Evolutionary conservation across 2,797 vertebrate species (phyloP).

Genomic region (Syndactyla subalaris): DNA sequence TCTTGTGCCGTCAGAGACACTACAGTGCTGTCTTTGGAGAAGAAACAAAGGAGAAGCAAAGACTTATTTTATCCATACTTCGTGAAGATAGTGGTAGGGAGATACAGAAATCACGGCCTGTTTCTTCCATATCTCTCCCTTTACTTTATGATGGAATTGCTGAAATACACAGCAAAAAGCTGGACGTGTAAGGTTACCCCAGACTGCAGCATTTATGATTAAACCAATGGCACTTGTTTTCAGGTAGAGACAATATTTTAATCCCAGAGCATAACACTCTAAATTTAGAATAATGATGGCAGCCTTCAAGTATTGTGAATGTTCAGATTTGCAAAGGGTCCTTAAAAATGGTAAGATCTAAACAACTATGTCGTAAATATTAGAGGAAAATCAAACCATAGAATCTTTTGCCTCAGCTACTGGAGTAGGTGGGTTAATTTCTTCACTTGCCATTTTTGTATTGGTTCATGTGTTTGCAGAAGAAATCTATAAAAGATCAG

Average conservation of each 20-base stretch:
- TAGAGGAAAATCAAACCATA: background rate
- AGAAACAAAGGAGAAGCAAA: conserved; percentile 79
- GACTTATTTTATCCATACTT: conserved; percentile 83
- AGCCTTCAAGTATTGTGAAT: background rate
- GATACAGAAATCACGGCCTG: conserved; percentile 71
- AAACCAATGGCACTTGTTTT: background rate
- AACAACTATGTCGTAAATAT: background rate
- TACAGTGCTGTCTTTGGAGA: conserved; percentile 70
- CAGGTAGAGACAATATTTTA: background rate
- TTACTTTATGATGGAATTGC: conserved; percentile 88
- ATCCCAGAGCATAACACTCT: background rate
- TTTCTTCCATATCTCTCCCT: conserved; percentile 87
- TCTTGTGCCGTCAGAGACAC: conserved; percentile 79
- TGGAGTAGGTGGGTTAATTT: background rate
- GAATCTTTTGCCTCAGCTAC: background rate
- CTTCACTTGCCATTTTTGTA: background rate
- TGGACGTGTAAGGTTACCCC: conserved; percentile 52
- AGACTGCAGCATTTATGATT: conserved; percentile 32
- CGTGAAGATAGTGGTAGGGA: conserved; percentile 78
- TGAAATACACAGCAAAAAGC: conserved; percentile 73
- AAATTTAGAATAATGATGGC: background rate
- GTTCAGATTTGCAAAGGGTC: background rate
- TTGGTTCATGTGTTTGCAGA: background rate
- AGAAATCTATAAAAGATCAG: background rate
- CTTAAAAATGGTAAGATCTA: background rate